Base-by-base conservation (phyloP, 35 echinoderm and acorn worm species). In the Ptychodera flava region DNA sequence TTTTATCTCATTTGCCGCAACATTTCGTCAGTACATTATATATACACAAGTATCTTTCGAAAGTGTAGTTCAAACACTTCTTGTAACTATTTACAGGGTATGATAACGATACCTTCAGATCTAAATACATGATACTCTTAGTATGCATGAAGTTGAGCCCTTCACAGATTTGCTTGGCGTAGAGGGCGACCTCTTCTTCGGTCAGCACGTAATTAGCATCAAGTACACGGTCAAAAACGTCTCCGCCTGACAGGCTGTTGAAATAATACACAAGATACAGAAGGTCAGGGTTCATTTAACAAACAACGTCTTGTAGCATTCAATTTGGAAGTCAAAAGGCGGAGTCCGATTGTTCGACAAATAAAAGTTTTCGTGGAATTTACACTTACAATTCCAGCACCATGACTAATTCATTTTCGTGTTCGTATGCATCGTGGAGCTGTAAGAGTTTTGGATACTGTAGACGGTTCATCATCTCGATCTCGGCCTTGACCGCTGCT, bases 91-190 rank as follows among this genome's bases (percentile, higher is more conserved):
- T n/a, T n/a, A n/a, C n/a, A n/a, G n/a, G n/a, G n/a, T n/a, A n/a
- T n/a, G 45, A 64, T 12, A 64, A 64, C 45, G 6, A 6, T 64
- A 99, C 96, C 93, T 91, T 99, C 32, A 99, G 90, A 79, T 91
- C 93, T 29, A 99, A 88, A 94, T 99, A 92, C 96, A 99, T 99
- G 96, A 94, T 89, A 86, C 91, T 93, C 38, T 85, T 89, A 33
- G 85, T 90, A 38, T 99, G 96, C 37, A 99, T 94, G 88, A 94
- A 88, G 64, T 89, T 85, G 29, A 99, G 88, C 78, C 96, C 96
- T 64, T 99, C 93, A 31, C 87, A 92, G 38, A 99, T 92, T 82
- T 99, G 96, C 33, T 88, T 98, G 30, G 95, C 93, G 75, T 94
- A 94, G 27, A 85, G 80, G 31, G 89, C 85, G 33, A 98, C 92